Evolutionary conservation across 2,113 vertebrate genomes (phyloP).

Genomic region (Albula glossodonta): DNA sequence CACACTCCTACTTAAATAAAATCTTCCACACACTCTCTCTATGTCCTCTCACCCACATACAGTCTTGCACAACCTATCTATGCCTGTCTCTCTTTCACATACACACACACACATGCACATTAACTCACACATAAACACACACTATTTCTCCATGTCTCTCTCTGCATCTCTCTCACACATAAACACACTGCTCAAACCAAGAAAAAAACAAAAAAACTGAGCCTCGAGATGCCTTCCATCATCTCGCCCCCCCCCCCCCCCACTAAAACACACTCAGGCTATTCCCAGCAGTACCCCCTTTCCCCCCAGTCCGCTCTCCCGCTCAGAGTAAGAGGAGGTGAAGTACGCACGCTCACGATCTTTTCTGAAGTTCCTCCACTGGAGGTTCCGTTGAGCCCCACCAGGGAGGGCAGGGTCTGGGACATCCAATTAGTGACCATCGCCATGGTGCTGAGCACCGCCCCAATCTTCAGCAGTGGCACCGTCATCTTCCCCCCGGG

Average conservation of each 20-base stretch:
- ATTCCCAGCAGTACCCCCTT: neutral
- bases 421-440: conserved; percentile 95
- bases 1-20: no score
- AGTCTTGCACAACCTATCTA: no score
- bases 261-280: neutral
- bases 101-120: no score
- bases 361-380: conserved; percentile 85
- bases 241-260: neutral
- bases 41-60: no score
- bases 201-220: neutral
- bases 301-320: neutral
- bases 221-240: no score
- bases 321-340: conserved; percentile 1
- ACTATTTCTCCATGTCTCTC: neutral
- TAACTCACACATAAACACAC: neutral
- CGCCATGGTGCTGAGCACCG: conserved; percentile 90
- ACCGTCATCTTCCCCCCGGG: conserved; percentile 75
- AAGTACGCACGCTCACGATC: conserved; percentile 82
- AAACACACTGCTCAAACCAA: neutral
- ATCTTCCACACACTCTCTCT: no score
- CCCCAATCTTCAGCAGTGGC: conserved; percentile 85
- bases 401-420: conserved; percentile 85
- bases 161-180: neutral
- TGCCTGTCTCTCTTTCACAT: no score
- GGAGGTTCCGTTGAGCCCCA: conserved; percentile 87